Percentiles rank a stretch among this genome's conserved stretches.
These are phyloP conservation scores for Mesorhabditis spiculigera DNA, from an alignment of 2,888 invertebrate species.

Conservation along the genomic window DNA sequence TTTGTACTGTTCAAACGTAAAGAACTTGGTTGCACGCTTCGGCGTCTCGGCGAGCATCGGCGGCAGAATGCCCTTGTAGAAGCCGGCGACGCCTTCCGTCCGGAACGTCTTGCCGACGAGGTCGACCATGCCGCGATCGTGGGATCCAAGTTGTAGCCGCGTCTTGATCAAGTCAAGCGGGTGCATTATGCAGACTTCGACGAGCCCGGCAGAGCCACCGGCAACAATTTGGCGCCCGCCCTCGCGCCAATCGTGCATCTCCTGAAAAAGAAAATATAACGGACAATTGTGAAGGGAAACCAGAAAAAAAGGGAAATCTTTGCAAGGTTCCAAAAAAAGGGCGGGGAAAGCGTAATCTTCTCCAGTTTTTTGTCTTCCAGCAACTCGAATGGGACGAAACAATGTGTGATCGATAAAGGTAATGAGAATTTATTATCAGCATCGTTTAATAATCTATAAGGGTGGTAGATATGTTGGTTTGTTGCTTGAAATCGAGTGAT, in stretches of 20 bases:
- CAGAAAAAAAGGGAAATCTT: too few relatives aligned
- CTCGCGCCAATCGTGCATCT: conserved; percentile 57
- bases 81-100: conserved; percentile 70
- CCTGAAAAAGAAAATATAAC: neutral
- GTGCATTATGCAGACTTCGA: conserved; percentile 90
- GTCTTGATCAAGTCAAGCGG: conserved; percentile 90
- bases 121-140: conserved; percentile 73
- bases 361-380: too few relatives aligned
- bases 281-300: too few relatives aligned
- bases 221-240: conserved; percentile 79
- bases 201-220: conserved; percentile 84
- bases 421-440: too few relatives aligned
- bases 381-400: too few relatives aligned
- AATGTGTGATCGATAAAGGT: too few relatives aligned
- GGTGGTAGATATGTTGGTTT: too few relatives aligned
- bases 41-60: conserved; percentile 91
- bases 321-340: too few relatives aligned
- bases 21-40: conserved; percentile 87
- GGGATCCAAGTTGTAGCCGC: conserved; percentile 74
- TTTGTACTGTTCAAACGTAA: conserved; percentile 89
- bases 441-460: too few relatives aligned
- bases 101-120: conserved; percentile 84
- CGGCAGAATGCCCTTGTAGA: conserved; percentile 75
- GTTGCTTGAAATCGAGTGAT: too few relatives aligned
- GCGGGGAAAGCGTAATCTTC: too few relatives aligned